Conservation (phyloP, 2,888 invertebrate species). For the Drosophila prolongata region DNA sequence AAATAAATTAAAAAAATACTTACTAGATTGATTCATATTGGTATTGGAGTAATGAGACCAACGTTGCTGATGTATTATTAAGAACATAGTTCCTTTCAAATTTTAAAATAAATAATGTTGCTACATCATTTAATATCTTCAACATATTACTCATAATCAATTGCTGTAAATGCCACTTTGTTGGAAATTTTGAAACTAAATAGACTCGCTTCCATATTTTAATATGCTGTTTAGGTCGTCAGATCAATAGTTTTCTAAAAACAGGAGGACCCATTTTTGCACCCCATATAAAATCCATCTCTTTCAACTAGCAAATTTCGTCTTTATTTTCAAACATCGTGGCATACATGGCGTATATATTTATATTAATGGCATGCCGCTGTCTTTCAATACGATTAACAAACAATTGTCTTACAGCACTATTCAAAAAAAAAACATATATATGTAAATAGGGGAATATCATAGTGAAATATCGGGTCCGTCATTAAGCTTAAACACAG, state of each 20-base stretch:
- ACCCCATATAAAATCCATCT: no score
- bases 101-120: no score
- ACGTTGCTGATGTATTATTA: not conserved
- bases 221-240: not conserved
- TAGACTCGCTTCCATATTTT: no score
- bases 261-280: no score
- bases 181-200: no score
- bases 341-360: slow-evolving; percentile 14
- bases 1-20: slow-evolving; percentile 60
- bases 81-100: no score
- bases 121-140: no score
- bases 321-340: slow-evolving; percentile 55
- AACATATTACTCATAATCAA: no score
- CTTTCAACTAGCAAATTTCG: slow-evolving; percentile 11
- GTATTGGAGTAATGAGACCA: not conserved
- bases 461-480: slow-evolving; percentile 24
- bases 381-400: slow-evolving; percentile 27
- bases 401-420: slow-evolving; percentile 52
- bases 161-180: no score
- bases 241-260: no score
- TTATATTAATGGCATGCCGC: slow-evolving; percentile 3
- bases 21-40: not conserved
- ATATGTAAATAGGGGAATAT: slow-evolving; percentile 10
- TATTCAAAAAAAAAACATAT: slow-evolving; percentile 39
- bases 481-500: slow-evolving; percentile 25